Base-by-base conservation (phyloP, 2,888 invertebrate genomes). In the Cantharis nigra region DNA sequence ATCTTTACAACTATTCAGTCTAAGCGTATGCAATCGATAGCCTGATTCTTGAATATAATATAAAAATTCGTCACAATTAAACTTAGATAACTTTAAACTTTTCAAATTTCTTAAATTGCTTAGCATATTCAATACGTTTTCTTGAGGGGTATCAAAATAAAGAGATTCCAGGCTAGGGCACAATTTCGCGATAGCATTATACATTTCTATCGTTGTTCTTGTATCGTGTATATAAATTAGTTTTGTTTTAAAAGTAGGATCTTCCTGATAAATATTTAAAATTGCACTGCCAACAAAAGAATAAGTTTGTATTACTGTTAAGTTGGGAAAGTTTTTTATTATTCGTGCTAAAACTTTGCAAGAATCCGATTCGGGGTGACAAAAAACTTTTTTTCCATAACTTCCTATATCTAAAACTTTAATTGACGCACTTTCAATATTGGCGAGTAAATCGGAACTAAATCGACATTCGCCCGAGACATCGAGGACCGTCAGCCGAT, bases 391-490 rank as follows among this genome's bases (percentile, higher is more conserved):
- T 84, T 94, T 94, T 0, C 94, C 94, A 77, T 92, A 93, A 90
- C 92, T 91, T 65, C 94, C 94, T 81, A 94, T 91, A 84, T 93
- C 92, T 69, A 94, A 89, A 65, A 93, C 90, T 4, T 91, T 91
- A 63, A 94, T 84, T 71, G 89, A 90, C 64, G 91, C 89, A 13
- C 91, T 90, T 78, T 90, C 87, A 85, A 94, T 89, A 2, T 89
- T 89, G 75, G 91, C 91, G 70, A 94, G 91, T 73, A 93, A 93
- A 26, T 91, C 91, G 84, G 92, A 91, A 0, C 93, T 92, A 64
- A 93, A 92, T 84, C 92, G 92, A 9, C 93, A 92, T 85, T 94
- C 94, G 1, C 94, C 94, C 0, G 93, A 94, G 77, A 94, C 91
- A 82, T 94, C 93, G 23, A 94, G 86, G 10, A 92, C 88, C 80